Percentiles rank a stretch among this genome's conserved stretches.
phyloP scores from a whole-genome alignment of 2,113 vertebrate species.

The Rhinopomastus cyanomelas region DNA sequence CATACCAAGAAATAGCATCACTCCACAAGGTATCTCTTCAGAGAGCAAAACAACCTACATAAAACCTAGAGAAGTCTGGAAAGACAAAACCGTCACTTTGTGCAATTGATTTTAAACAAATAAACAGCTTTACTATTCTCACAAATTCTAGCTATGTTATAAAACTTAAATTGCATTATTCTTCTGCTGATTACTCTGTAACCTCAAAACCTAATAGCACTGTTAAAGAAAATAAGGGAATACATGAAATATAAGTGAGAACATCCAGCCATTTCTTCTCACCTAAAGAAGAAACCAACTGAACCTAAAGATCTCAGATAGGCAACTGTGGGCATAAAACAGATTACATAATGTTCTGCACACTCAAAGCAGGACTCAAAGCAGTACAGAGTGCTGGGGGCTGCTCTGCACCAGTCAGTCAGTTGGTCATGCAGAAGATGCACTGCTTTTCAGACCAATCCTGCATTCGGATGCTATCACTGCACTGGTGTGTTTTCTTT shows the following conservation, averaged over 20 bases:
- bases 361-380: background rate
- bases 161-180: background rate
- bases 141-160: background rate
- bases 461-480: fast-evolving
- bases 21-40: background rate
- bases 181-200: background rate
- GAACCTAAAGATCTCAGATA: fast-evolving
- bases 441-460: background rate
- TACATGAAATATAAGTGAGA: background rate
- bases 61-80: background rate
- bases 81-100: background rate
- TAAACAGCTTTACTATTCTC: background rate
- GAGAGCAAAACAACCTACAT: background rate
- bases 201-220: background rate
- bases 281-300: background rate
- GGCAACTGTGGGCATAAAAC: background rate
- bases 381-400: background rate
- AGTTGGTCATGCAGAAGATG: fast-evolving
- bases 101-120: background rate
- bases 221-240: background rate
- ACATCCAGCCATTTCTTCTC: background rate
- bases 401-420: background rate
- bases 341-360: background rate
- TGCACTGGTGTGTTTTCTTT: fast-evolving
- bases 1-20: background rate